phyloP scores from a whole-genome alignment of 2,113 vertebrate species.

The Gymnobelideus leadbeateri region DNA sequence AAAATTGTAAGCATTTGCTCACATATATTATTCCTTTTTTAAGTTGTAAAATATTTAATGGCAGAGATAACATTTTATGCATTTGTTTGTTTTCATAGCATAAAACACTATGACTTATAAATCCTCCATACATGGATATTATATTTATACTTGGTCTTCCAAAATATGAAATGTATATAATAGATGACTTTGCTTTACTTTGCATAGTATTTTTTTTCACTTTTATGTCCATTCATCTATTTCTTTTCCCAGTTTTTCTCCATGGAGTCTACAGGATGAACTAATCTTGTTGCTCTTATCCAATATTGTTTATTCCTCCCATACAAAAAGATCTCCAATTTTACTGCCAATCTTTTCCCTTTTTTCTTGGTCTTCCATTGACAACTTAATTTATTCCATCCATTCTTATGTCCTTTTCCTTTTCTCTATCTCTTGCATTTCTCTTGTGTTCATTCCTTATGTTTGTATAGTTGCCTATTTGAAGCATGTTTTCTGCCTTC shows the following conservation, averaged over 20 bases:
- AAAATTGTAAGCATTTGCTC: background rate
- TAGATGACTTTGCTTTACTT: background rate
- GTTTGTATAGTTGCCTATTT: too few species aligned
- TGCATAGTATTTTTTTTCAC: background rate
- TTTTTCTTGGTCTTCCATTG: background rate
- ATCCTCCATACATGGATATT: background rate
- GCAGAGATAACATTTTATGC: background rate
- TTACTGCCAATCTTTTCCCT: background rate
- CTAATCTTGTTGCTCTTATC: too few species aligned
- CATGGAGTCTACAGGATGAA: background rate
- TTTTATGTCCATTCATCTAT: background rate
- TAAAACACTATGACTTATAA: background rate
- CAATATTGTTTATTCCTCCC: background rate
- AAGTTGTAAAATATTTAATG: background rate
- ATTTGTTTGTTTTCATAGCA: background rate
- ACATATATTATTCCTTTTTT: background rate
- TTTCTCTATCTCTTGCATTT: background rate
- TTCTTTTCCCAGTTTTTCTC: background rate
- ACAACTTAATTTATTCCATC: slow-evolving; percentile 3
- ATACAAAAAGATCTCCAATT: background rate
- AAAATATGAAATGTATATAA: background rate
- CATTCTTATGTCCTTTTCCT: slow-evolving; percentile 5
- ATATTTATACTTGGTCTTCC: background rate
- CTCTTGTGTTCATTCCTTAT: too few species aligned
- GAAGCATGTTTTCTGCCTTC: too few species aligned